Base-by-base conservation (phyloP, 2,888 invertebrate genomes). In the Cerceris ruficornis region DNA sequence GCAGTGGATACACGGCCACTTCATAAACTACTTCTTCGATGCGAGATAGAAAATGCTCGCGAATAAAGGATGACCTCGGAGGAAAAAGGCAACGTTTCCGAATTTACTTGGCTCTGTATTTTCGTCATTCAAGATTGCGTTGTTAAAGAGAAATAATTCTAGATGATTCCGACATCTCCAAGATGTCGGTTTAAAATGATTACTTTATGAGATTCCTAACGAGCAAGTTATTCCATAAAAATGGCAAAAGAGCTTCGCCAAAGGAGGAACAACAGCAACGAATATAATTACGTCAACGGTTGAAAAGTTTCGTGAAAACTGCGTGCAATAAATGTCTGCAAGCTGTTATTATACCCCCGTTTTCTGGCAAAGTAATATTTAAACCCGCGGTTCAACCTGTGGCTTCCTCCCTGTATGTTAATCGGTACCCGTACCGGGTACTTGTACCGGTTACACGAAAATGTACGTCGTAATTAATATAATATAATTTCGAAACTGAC, bases 401-500 rank as follows among this genome's bases (percentile, higher is more conserved):
- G 67, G 75, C 58, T 61, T 55, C 17, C 67, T 43, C 62, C 55
- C 59, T 52, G 46, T 61, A 46, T 57, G 77, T 69, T 81, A 81
- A 81, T 77, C 81, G 76, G 66, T 66, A 67, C 70, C 57, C 70
- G 66, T 77, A 54, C 60, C 66, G 15, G 60, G 17, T 65, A 67
- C 55, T 59, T 69, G 70, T 52, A 42, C 28, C 55, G 13, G 42
- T 46, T 69, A 75, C 28, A 70, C 72, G 84, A 72, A 77, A 77
- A 73, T 59, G 39, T 68, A 61, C 61, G 78, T 62, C 54, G 17
- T 11, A 68, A 84, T 81, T 75, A 77, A 75, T 67, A 60, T 41
- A 60, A 57, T 73, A 78, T 83, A 70, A 60, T 69, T 73, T 68
- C 55, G 28, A 66, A 52, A 84, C 55, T 61, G 49, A 72, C 55